A percentile compares a stretch with the other conserved stretches of the same genome.
These are phyloP conservation scores for Steinernema khuongi DNA, from an alignment of 1,140 invertebrate genomes.

Conservation along the genomic window DNA sequence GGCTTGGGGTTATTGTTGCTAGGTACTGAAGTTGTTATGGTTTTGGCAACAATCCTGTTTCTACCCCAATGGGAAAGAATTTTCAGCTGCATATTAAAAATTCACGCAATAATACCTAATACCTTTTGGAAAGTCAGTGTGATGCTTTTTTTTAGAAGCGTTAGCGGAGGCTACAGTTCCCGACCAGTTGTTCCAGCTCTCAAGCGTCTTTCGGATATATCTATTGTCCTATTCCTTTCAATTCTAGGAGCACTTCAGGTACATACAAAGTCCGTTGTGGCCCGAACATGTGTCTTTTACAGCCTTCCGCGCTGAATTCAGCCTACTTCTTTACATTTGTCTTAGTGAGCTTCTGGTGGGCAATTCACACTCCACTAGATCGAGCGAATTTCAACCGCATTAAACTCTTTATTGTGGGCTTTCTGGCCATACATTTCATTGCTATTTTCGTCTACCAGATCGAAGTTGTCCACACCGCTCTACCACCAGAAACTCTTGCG, in stretches of 20 bases:
- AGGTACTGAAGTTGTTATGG: neutral
- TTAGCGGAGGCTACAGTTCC: neutral
- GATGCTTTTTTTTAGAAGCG: neutral
- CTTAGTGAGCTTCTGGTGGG: conserved; percentile 54
- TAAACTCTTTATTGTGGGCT: conserved; percentile 43
- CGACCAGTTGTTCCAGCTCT: conserved; percentile 26
- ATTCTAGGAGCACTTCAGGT: conserved; percentile 38
- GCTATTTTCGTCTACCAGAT: conserved; percentile 52
- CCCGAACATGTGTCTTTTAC: conserved; percentile 20
- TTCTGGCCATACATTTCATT: conserved; percentile 46
- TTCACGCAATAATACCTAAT: neutral
- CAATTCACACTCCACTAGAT: conserved; percentile 48
- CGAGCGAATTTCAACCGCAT: conserved; percentile 50
- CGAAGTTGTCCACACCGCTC: conserved; percentile 38
- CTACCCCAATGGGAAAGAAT: neutral
- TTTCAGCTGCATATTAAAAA: neutral
- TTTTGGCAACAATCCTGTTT: neutral
- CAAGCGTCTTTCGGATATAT: conserved; percentile 21
- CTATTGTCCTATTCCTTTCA: conserved; percentile 28
- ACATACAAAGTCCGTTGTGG: neutral
- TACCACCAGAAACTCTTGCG: conserved; percentile 31
- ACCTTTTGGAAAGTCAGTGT: neutral
- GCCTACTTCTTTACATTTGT: conserved; percentile 50
- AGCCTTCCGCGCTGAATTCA: conserved; percentile 52
- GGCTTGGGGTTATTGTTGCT: neutral